Percentiles rank a stretch among this genome's conserved stretches.
phyloP scores from a whole-genome alignment of 2,888 invertebrate species.

The Tipula helvola region DNA sequence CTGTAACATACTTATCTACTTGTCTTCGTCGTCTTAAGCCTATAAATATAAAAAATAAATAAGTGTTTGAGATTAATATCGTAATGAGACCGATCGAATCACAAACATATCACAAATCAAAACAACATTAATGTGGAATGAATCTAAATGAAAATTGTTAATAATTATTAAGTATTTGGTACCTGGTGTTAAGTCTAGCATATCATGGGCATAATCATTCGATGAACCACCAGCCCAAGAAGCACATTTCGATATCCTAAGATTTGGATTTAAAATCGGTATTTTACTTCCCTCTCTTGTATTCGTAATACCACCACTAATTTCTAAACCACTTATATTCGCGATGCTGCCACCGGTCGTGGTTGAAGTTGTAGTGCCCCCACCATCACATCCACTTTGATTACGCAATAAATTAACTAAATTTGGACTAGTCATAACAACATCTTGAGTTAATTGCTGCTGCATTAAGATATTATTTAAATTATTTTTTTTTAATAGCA shows the following conservation, averaged over 20 bases:
- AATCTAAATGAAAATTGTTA: not conserved
- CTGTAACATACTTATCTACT: conserved; percentile 72
- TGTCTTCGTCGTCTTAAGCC: conserved; percentile 64
- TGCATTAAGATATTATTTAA: not conserved
- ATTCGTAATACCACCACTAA: not conserved
- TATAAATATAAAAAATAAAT: conserved; percentile 23
- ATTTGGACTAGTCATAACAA: conserved; percentile 21
- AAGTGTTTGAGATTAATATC: not conserved
- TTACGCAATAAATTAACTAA: not conserved
- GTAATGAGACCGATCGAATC: not conserved
- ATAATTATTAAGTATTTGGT: not conserved
- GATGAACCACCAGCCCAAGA: conserved; percentile 46
- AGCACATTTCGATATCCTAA: conserved; percentile 54
- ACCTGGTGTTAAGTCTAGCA: conserved; percentile 45
- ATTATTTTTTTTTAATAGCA: not conserved
- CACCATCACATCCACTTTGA: not conserved
- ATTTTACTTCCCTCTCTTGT: conserved; percentile 44
- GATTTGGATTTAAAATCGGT: conserved; percentile 44
- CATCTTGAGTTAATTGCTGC: not conserved
- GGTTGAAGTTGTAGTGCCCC: conserved; percentile 12
- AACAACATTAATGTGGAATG: not conserved
- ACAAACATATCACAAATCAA: not conserved
- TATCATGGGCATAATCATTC: conserved; percentile 29
- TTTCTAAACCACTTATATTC: conserved; percentile 6
- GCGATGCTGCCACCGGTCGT: conserved; percentile 15